Evolutionary conservation across 2,113 vertebrate species (phyloP).

Genomic region (Ibidorhyncha struthersii): DNA sequence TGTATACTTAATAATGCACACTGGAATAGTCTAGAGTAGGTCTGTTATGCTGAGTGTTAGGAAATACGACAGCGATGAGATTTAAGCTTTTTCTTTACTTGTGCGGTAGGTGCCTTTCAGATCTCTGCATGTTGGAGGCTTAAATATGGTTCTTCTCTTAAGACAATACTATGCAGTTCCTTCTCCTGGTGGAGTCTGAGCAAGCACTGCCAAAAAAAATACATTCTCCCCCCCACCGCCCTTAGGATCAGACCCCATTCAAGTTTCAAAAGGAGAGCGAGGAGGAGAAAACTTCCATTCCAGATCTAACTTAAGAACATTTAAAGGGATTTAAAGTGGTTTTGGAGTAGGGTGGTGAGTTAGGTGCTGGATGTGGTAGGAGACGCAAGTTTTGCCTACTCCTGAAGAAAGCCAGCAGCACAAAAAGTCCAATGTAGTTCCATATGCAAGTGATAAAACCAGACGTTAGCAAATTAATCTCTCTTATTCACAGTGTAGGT

Average conservation of each 20-base stretch:
- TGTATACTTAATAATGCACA: conserved; percentile 57
- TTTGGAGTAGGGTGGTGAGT: not conserved
- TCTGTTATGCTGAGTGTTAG: conserved; percentile 50
- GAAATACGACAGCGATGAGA: conserved; percentile 47
- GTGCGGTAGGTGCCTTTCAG: not conserved
- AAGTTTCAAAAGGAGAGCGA: not conserved
- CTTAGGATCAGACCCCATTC: not conserved
- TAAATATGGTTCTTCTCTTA: conserved; percentile 10
- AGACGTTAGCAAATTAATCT: conserved; percentile 76
- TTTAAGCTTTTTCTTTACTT: conserved; percentile 38
- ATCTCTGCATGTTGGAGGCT: not conserved
- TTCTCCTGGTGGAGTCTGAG: not conserved
- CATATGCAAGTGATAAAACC: conserved; percentile 71
- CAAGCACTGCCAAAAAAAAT: not conserved
- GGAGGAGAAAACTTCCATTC: not conserved
- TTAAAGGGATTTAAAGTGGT: not conserved
- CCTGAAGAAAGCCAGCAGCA: conserved; percentile 29
- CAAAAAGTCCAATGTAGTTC: conserved; percentile 54
- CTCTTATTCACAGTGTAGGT: conserved; percentile 75
- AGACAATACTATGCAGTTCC: not conserved
- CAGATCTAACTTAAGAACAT: not conserved
- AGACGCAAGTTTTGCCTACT: conserved; percentile 35
- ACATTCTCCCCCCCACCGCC: not conserved
- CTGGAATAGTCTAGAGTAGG: conserved; percentile 27
- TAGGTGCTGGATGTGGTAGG: not conserved